Base-by-base conservation (phyloP, 35 echinoderm and acorn worm species). In the Anneissia japonica region DNA sequence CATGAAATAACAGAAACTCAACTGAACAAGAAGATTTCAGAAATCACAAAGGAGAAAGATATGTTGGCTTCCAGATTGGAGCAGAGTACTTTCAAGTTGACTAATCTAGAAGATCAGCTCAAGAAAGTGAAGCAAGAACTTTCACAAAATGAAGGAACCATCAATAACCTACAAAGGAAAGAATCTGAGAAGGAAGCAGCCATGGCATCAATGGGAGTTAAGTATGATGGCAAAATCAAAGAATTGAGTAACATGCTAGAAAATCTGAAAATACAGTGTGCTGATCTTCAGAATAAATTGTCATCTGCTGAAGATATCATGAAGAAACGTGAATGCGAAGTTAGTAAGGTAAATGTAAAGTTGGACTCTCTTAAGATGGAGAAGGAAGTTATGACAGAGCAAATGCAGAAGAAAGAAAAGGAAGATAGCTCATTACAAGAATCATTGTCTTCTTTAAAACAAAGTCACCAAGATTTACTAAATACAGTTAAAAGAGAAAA, bases 1-100 rank as follows among this genome's bases (percentile, higher is more conserved):
- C 88, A 97, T 40, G 91, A 97, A 14, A 51, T 84, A 30, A 79
- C 79, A 23, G 74, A 90, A 28, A 76, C 35, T 38, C n/a, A 86
- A 34, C 74, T 97, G 21, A 89, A 97, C 38, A 90, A 90, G 75
- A 89, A 55, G 35, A 81, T 93, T 17, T 76, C 81, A 14, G 91
- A 88, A 17, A 26, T 97, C 30, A 87, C 84, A 56, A 93, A 85
- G 39, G 94, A 97, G 41, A 92, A 90, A 43, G 91, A 93, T 34
- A 90, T 87, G 45, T 46, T 90, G 14, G 79, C 33, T 1, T 85
- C 82, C 39, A 92, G 88, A 64, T 38, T 90, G 32, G 94, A 97
- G 30, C 87, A 93, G 37, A 76, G 90, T 31, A 87, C 84, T 7
- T 91, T 87, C 81, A 92, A 97, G 46, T 32, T 93, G 11, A 79